Percentiles rank a stretch among this genome's conserved stretches.
phyloP scores from a whole-genome alignment of 2,797 vertebrate genomes.

The Trachops cirrhosus region DNA sequence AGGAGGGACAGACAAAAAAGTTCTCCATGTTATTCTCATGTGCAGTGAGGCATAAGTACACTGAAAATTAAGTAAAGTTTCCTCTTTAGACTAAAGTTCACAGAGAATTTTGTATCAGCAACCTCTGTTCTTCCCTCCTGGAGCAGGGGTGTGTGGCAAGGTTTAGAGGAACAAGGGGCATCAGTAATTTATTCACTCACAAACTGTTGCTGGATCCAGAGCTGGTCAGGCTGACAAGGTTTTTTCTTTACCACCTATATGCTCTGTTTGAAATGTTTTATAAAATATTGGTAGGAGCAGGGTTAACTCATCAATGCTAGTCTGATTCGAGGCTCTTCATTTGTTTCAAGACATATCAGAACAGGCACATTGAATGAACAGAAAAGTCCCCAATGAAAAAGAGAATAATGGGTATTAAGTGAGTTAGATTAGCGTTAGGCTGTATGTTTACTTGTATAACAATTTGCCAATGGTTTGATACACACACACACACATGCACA shows the following conservation, averaged over 20 bases:
- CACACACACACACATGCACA: neutral
- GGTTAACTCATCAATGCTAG: neutral
- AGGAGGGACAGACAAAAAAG: neutral
- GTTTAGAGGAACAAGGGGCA: neutral
- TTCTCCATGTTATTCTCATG: neutral
- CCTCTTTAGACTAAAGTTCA: neutral
- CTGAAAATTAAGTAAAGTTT: neutral
- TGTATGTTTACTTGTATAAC: neutral
- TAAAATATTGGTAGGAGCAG: neutral
- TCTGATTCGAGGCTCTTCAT: neutral
- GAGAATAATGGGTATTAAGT: neutral
- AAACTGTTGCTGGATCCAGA: neutral
- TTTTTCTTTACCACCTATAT: neutral
- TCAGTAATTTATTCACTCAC: neutral
- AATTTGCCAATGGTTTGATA: neutral
- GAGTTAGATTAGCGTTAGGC: neutral
- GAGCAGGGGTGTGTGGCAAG: neutral
- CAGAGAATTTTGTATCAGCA: neutral
- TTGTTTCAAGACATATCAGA: constrained; percentile 29
- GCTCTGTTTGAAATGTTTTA: constrained; percentile 14
- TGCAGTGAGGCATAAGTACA: neutral
- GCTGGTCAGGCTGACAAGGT: neutral
- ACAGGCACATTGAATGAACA: neutral
- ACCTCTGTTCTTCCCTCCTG: neutral
- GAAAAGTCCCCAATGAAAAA: neutral